Conservation (phyloP, 2,888 invertebrate species). For the Drosophila pseudotalamancana region DNA sequence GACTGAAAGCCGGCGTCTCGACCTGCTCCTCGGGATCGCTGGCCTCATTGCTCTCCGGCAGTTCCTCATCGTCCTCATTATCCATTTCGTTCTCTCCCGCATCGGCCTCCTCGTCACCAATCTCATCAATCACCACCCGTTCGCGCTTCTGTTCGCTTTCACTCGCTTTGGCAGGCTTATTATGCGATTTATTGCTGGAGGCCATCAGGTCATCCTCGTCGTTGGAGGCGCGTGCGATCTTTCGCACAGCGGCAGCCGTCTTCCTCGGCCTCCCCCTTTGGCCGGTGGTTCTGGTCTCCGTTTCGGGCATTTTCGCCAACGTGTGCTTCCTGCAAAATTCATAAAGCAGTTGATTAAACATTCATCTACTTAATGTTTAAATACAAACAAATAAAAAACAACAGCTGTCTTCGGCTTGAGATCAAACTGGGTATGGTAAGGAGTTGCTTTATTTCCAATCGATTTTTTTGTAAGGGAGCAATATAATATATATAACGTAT, state of each 20-base stretch:
- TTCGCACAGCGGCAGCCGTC: slow-evolving; percentile 28
- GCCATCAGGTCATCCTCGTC: slow-evolving; percentile 32
- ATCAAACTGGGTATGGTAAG: too few species aligned
- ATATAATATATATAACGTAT: too few species aligned
- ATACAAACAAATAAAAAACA: too few species aligned
- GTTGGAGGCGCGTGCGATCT: slow-evolving; percentile 11
- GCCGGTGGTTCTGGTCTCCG: slow-evolving; percentile 39
- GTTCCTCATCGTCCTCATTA: too few species aligned
- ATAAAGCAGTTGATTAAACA: not conserved
- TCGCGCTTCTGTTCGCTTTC: slow-evolving; percentile 24
- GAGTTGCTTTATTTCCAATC: too few species aligned
- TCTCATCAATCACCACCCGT: not conserved
- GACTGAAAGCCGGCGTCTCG: slow-evolving; percentile 90
- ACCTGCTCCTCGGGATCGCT: slow-evolving; percentile 87
- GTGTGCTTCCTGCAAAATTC: slow-evolving; percentile 32
- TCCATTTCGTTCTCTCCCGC: not conserved
- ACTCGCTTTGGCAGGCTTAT: slow-evolving; percentile 5
- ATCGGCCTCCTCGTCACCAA: slow-evolving; percentile 18
- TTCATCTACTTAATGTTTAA: not conserved
- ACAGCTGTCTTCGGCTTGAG: too few species aligned
- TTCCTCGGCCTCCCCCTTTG: slow-evolving; percentile 45
- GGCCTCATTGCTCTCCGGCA: slow-evolving; percentile 51
- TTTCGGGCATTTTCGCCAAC: slow-evolving; percentile 49
- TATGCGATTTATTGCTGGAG: slow-evolving; percentile 4
- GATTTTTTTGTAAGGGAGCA: too few species aligned